These are phyloP conservation scores for Ictidomys tridecemlineatus DNA, from an alignment of 2,113 vertebrate species.

Conservation along the genomic window DNA sequence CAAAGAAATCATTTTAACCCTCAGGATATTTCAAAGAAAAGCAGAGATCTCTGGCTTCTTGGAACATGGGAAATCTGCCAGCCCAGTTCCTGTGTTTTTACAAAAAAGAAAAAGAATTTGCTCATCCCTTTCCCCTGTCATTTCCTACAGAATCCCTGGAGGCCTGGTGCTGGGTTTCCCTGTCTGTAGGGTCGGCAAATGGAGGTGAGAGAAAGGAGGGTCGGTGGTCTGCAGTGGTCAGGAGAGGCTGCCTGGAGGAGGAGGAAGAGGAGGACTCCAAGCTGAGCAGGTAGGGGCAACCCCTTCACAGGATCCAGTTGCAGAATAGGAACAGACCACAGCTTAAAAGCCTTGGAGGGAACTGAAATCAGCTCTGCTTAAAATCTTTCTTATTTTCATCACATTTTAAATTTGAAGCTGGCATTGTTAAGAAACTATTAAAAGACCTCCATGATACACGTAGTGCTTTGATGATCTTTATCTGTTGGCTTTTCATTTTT, in stretches of 20 bases:
- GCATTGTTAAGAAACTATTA: background rate
- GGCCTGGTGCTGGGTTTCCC: background rate
- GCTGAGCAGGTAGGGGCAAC: no score
- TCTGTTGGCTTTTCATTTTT: background rate
- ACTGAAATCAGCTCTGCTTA: background rate
- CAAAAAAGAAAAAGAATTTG: no score
- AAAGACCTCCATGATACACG: background rate
- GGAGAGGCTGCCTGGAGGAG: no score
- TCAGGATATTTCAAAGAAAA: background rate
- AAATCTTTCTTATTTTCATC: background rate
- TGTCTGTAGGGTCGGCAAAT: background rate
- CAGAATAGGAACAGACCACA: background rate
- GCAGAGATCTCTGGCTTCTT: background rate
- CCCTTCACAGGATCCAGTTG: background rate
- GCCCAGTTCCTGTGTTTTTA: background rate
- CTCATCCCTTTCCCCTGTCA: no score
- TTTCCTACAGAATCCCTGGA: no score
- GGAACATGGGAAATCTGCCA: background rate
- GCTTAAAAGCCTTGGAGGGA: background rate
- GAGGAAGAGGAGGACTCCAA: no score
- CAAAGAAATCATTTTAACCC: background rate
- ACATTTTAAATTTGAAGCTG: background rate
- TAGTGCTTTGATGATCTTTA: no score
- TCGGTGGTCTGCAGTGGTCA: no score
- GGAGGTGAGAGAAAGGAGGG: no score